Conservation (phyloP, 2,113 vertebrate species). For the Xiphophorus maculatus region DNA sequence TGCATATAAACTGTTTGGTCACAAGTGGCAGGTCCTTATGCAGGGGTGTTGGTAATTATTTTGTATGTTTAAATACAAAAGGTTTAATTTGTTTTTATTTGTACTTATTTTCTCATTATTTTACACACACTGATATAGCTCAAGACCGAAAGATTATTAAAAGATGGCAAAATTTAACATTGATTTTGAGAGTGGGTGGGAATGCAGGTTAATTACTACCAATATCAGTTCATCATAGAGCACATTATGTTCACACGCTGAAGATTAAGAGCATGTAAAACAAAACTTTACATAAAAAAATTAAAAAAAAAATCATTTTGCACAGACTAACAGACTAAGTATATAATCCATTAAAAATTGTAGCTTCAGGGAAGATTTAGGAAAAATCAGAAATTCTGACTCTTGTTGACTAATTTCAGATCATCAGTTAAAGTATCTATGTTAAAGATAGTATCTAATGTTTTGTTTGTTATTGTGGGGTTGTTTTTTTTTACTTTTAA, state of each 20-base stretch:
- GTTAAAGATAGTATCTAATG: no score
- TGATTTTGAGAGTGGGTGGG: no score
- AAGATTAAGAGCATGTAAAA: not conserved
- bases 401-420: not conserved
- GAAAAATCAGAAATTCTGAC: not conserved
- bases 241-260: not conserved
- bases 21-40: not conserved
- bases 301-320: not conserved
- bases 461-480: no score
- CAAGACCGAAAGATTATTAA: no score
- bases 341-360: not conserved
- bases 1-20: not conserved
- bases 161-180: no score
- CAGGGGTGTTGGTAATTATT: not conserved
- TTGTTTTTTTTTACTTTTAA: no score
- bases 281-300: not conserved
- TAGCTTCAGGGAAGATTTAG: not conserved
- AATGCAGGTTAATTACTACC: no score
- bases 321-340: not conserved
- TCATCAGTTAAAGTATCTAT: no score
- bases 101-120: not conserved
- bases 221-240: no score
- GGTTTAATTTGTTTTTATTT: not conserved
- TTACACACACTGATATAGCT: not conserved
- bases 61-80: not conserved